phyloP scores from a whole-genome alignment of 2,113 vertebrate genomes.

The Salminus brasiliensis region DNA sequence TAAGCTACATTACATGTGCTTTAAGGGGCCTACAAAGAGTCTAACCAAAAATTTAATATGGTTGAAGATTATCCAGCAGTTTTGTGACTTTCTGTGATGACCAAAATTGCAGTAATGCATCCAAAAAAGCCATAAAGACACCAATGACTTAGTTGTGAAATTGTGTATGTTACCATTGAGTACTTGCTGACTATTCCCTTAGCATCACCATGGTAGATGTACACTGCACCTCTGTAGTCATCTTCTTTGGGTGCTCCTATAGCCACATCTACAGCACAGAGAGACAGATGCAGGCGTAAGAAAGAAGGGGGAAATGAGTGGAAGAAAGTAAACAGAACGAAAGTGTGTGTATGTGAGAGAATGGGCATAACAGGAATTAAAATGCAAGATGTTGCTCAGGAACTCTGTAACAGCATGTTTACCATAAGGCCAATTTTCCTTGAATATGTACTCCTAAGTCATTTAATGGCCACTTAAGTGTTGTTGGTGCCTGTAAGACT shows the following conservation, averaged over 20 bases:
- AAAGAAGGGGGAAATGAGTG: conserved; percentile 8
- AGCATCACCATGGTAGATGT: conserved; percentile 91
- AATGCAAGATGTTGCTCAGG: conserved; percentile 36
- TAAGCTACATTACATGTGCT: no score
- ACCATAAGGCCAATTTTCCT: conserved; percentile 42
- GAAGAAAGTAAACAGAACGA: neutral
- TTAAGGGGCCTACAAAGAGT: no score
- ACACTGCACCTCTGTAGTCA: conserved; percentile 88
- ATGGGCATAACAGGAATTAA: neutral
- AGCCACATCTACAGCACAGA: conserved; percentile 84
- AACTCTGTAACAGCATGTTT: conserved; percentile 60
- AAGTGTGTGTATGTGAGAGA: conserved; percentile 1
- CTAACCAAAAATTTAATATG: no score
- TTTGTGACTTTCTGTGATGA: no score
- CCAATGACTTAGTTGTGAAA: neutral
- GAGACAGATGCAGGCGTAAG: conserved; percentile 21
- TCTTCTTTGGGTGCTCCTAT: conserved; percentile 94
- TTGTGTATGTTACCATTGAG: conserved; percentile 84
- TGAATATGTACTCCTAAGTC: conserved; percentile 62
- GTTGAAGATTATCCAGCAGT: no score
- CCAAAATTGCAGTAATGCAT: no score
- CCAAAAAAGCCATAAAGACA: no score
- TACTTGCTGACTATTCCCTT: conserved; percentile 85
- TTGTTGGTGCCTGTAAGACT: conserved; percentile 67
- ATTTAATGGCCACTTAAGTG: conserved; percentile 68